A percentile compares a stretch with the other conserved stretches of the same genome.
phyloP scores from a whole-genome alignment of 1,140 invertebrate species.

The Drosophila triauraria region DNA sequence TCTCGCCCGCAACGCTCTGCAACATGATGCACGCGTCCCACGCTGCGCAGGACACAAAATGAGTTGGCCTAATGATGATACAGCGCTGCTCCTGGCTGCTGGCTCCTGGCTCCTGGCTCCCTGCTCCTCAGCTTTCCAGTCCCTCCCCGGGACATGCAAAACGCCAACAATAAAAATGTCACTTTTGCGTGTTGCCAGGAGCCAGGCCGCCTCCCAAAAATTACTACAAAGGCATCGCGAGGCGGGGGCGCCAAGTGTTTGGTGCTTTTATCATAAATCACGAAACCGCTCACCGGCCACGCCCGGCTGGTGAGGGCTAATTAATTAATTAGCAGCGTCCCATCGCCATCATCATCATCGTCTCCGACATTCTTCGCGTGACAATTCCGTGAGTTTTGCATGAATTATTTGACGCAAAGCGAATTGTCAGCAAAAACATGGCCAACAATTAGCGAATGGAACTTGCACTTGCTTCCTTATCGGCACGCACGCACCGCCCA shows the following conservation, averaged over 20 bases:
- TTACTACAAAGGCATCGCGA: constrained; percentile 27
- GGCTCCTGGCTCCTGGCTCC: neutral
- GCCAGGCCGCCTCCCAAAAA: neutral
- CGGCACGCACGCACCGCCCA: constrained; percentile 58
- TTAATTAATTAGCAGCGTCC: constrained; percentile 77
- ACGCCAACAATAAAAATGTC: constrained; percentile 73
- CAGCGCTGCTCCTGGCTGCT: neutral
- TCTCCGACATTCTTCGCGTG: constrained; percentile 49
- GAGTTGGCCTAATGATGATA: constrained; percentile 52
- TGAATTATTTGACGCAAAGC: constrained; percentile 59
- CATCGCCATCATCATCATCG: constrained; percentile 30
- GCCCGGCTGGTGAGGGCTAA: constrained; percentile 46
- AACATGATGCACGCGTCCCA: constrained; percentile 58
- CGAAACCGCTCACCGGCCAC: constrained; percentile 44
- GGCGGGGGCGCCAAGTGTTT: constrained; percentile 12
- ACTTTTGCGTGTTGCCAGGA: constrained; percentile 62
- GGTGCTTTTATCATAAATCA: constrained; percentile 62
- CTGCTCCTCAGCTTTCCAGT: neutral
- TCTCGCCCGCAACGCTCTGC: constrained; percentile 10
- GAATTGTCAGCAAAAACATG: constrained; percentile 76
- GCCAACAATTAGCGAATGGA: constrained; percentile 69
- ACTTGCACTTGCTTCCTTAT: constrained; percentile 55
- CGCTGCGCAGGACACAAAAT: constrained; percentile 34
- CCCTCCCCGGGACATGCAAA: constrained; percentile 37
- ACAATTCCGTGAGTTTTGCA: constrained; percentile 60